Percentiles rank a stretch among this genome's conserved stretches.
Evolutionary conservation across 2,797 vertebrate genomes (phyloP).

Genomic region (Psittacula derbiana): DNA sequence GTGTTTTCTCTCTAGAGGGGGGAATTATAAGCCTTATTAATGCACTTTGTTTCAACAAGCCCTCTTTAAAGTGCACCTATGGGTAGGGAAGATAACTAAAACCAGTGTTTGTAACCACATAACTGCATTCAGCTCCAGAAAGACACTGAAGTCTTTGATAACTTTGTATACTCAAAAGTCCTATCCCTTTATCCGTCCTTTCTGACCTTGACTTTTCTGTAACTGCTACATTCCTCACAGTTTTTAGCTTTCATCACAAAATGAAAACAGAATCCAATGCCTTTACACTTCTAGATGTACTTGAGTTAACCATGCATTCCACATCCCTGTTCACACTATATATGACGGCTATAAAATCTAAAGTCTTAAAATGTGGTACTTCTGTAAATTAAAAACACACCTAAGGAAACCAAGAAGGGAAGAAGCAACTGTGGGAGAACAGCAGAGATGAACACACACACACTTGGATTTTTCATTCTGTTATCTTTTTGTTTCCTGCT

Average conservation of each 20-base stretch:
- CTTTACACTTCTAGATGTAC: neutral
- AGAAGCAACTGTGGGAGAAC: neutral
- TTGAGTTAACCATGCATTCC: neutral
- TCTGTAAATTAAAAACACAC: neutral
- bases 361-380: neutral
- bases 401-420: neutral
- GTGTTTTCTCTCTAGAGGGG: constrained; percentile 58
- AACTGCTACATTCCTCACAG: neutral
- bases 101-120: rapidly evolving
- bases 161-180: neutral
- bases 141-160: neutral
- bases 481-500: neutral
- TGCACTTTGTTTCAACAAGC: neutral
- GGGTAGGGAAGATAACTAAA: neutral
- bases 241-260: neutral
- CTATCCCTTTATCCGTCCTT: neutral
- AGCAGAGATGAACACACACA: neutral
- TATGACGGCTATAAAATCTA: neutral
- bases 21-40: neutral
- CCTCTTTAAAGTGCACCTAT: neutral
- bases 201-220: neutral
- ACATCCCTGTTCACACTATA: neutral
- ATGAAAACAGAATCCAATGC: neutral
- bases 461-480: neutral
- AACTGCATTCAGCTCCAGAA: neutral